Conservation (phyloP, 2,113 vertebrate genomes). For the Macrotus californicus region DNA sequence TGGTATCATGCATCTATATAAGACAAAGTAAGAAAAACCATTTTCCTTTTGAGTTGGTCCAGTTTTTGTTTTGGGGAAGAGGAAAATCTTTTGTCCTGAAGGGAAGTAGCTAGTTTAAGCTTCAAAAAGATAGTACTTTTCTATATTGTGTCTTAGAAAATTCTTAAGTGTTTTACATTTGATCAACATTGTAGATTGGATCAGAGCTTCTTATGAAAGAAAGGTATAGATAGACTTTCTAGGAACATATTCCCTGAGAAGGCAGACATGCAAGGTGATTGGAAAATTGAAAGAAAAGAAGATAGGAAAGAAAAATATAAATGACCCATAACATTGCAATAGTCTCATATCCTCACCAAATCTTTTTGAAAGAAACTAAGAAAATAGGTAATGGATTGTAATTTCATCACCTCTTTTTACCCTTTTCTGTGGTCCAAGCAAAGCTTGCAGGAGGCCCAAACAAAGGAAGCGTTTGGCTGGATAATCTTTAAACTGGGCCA, state of each 20-base stretch:
- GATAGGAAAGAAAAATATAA: not conserved
- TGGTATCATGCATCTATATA: constrained; percentile 99
- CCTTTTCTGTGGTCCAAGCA: not conserved
- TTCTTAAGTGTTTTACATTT: constrained; percentile 27
- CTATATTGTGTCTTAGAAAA: not conserved
- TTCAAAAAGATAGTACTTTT: not conserved
- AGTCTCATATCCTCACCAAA: not conserved
- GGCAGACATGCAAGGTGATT: not conserved
- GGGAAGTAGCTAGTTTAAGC: not conserved
- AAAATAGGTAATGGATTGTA: not conserved
- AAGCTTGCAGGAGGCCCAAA: not conserved
- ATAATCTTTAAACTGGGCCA: not conserved
- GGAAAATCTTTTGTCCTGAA: not conserved
- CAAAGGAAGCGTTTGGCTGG: not conserved
- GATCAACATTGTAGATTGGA: not conserved
- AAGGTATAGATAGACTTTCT: not conserved
- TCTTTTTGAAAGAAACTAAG: not conserved
- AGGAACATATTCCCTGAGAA: not conserved
- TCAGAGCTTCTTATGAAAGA: not conserved
- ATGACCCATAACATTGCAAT: not conserved
- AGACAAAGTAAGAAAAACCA: constrained; percentile 91
- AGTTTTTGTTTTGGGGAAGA: not conserved
- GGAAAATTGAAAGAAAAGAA: not conserved
- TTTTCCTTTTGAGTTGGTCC: constrained; percentile 28
- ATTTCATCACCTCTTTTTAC: not conserved